These are phyloP conservation scores for Neosilurus mollespiculum DNA, from an alignment of 2,797 vertebrate genomes.

Conservation along the genomic window DNA sequence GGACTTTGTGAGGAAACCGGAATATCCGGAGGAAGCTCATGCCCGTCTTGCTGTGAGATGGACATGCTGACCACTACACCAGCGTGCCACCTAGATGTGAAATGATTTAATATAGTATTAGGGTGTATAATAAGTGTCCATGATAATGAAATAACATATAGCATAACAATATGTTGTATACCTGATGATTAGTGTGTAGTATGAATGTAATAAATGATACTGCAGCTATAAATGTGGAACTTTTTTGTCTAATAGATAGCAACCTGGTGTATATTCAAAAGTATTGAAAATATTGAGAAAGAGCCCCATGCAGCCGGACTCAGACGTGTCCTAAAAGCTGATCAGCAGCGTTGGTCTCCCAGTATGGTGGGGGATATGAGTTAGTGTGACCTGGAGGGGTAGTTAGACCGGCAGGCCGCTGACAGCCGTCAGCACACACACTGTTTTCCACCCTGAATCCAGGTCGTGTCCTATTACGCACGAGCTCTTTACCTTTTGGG, in stretches of 20 bases:
- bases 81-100: neutral
- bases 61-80: too few species aligned
- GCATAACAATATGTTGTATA: too few species aligned
- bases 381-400: neutral
- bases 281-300: neutral
- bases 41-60: too few species aligned
- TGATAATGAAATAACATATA: neutral
- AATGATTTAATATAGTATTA: neutral
- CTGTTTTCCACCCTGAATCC: neutral
- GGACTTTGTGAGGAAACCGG: too few species aligned
- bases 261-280: too few species aligned
- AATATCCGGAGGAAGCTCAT: too few species aligned
- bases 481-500: neutral
- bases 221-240: neutral
- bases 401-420: neutral
- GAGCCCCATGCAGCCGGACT: too few species aligned
- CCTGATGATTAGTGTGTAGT: neutral
- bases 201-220: neutral
- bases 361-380: neutral
- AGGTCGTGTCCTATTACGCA: slow-evolving; percentile 20
- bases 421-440: slow-evolving; percentile 2
- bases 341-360: slow-evolving; percentile 10
- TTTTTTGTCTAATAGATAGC: neutral
- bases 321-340: slow-evolving; percentile 8
- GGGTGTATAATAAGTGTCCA: neutral